Evolutionary conservation across 2,888 invertebrate genomes (phyloP).

Genomic region (Nemotelus pantherinus): DNA sequence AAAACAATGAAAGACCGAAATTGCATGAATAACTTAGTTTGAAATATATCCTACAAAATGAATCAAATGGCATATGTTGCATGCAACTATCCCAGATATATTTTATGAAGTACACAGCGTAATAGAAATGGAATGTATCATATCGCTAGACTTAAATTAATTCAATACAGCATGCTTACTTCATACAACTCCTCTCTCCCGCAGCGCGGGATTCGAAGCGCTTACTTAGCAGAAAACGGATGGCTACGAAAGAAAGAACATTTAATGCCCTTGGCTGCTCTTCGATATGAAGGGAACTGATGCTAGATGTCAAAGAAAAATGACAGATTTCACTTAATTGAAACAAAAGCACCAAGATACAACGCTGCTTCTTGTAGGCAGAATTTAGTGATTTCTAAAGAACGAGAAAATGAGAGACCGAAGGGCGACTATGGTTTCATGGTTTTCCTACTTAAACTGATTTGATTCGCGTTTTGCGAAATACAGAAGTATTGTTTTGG

Average conservation of each 20-base stretch:
- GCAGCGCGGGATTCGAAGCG: too few species aligned
- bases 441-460: neutral
- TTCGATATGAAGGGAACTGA: conserved; percentile 23
- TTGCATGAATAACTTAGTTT: too few species aligned
- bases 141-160: too few species aligned
- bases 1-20: too few species aligned
- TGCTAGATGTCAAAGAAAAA: conserved; percentile 43
- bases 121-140: too few species aligned
- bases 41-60: too few species aligned
- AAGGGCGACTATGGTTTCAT: conserved; percentile 13
- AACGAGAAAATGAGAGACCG: neutral
- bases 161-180: too few species aligned
- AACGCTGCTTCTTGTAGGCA: conserved; percentile 46
- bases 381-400: conserved; percentile 34
- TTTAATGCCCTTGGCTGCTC: neutral
- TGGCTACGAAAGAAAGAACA: neutral
- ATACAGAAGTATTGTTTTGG: neutral
- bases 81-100: too few species aligned
- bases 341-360: conserved; percentile 47
- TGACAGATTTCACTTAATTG: conserved; percentile 50
- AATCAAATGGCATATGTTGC: too few species aligned
- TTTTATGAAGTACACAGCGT: too few species aligned
- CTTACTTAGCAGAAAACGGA: too few species aligned
- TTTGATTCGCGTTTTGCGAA: neutral
- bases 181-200: too few species aligned